Conservation (phyloP, 2,113 vertebrate genomes). For the Melanerpes aurifrons region DNA sequence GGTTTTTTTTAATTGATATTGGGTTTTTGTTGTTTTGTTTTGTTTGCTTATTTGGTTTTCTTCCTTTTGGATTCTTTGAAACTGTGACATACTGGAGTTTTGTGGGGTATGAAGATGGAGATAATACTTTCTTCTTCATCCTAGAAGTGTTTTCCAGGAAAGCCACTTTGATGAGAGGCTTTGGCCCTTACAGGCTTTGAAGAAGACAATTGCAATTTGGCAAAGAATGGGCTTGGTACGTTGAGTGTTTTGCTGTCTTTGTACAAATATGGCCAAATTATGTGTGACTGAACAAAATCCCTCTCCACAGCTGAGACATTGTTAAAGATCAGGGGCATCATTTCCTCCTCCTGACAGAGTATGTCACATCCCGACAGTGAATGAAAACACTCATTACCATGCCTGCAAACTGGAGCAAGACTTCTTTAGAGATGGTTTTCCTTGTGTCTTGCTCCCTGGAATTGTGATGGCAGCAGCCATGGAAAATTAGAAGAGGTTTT, state of each 20-base stretch:
- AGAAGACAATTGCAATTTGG: background rate
- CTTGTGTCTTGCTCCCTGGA: background rate
- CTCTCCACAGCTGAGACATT: background rate
- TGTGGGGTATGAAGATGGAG: background rate
- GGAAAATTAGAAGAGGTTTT: background rate
- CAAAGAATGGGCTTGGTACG: background rate
- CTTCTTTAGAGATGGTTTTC: background rate
- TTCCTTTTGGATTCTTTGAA: background rate
- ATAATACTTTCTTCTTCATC: background rate
- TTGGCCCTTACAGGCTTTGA: background rate
- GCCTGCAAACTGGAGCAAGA: background rate
- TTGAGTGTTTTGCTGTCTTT: background rate
- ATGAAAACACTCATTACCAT: background rate
- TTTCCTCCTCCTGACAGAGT: background rate
- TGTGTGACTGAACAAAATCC: background rate
- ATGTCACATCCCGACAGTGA: background rate
- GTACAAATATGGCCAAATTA: background rate
- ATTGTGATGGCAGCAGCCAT: background rate
- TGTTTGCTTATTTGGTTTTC: background rate
- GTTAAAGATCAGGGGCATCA: background rate
- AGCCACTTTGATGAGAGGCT: background rate
- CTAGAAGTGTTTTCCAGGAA: background rate
- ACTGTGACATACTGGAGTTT: background rate
- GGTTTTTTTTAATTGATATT: no score
- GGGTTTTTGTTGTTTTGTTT: no score